phyloP scores from a whole-genome alignment of 2,113 vertebrate species.

The Indicator indicator region DNA sequence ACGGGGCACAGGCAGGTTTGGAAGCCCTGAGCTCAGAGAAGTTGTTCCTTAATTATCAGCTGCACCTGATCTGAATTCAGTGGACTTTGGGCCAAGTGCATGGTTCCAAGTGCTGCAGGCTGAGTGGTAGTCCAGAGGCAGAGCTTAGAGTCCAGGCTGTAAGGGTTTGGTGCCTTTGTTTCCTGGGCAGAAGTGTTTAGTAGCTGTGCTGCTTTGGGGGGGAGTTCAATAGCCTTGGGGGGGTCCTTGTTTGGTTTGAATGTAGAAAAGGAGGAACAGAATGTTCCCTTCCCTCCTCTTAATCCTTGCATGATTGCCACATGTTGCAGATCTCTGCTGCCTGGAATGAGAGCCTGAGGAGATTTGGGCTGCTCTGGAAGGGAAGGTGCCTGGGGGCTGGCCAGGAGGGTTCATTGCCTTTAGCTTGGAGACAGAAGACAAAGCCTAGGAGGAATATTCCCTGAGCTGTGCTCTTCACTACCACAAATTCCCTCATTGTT shows the following conservation, averaged over 20 bases:
- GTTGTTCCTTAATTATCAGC: neutral
- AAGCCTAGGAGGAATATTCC: neutral
- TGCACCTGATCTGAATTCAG: neutral
- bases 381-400: neutral
- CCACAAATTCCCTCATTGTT: neutral
- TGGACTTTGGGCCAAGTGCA: neutral
- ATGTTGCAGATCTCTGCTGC: neutral
- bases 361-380: neutral
- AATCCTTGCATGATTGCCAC: neutral
- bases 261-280: slow-evolving; percentile 7
- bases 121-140: neutral
- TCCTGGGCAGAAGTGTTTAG: neutral
- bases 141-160: neutral
- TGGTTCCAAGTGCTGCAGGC: neutral
- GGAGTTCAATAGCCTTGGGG: neutral
- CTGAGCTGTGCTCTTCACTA: neutral
- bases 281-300: slow-evolving; percentile 22
- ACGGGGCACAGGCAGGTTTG: neutral
- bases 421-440: neutral
- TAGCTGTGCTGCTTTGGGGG: neutral
- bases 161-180: slow-evolving; percentile 24
- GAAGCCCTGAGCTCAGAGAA: neutral
- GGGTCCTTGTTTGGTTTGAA: neutral
- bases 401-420: neutral
- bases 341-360: neutral